These are phyloP conservation scores for Netelia melanura DNA, from an alignment of 2,888 invertebrate genomes.

Conservation along the genomic window DNA sequence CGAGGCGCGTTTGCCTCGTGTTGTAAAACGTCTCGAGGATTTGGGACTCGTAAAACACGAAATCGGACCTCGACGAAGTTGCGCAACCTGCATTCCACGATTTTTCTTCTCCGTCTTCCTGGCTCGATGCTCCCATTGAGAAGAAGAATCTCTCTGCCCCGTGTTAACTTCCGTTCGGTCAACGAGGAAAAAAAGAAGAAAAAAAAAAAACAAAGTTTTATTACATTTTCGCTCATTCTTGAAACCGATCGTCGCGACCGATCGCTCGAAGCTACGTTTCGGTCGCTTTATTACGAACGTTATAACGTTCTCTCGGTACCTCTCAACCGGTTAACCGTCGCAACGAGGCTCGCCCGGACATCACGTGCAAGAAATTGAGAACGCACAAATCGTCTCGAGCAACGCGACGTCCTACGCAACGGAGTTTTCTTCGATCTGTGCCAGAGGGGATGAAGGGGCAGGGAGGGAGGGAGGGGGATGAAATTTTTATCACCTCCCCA, in stretches of 20 bases:
- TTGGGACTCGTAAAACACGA: constrained; percentile 75
- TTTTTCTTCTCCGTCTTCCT: constrained; percentile 28
- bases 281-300: constrained; percentile 49
- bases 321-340: constrained; percentile 26
- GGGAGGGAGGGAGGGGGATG: neutral
- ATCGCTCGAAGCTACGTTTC: constrained; percentile 19
- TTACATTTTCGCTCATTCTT: constrained; percentile 59
- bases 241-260: constrained; percentile 36
- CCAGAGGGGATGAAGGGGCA: neutral
- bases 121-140: constrained; percentile 66
- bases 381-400: constrained; percentile 41
- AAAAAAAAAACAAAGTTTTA: constrained; percentile 57
- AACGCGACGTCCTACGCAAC: constrained; percentile 54
- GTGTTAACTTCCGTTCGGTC: neutral
- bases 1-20: constrained; percentile 17
- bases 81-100: constrained; percentile 73
- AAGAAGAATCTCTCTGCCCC: constrained; percentile 43
- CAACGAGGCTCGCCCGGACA: constrained; percentile 47
- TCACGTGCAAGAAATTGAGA: constrained; percentile 50
- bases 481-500: neutral
- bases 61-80: constrained; percentile 69
- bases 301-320: constrained; percentile 1
- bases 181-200: constrained; percentile 23
- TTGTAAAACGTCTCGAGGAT: constrained; percentile 65
- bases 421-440: constrained; percentile 6